phyloP scores from a whole-genome alignment of 2,888 invertebrate genomes.

The Phyllotreta cruciferae region DNA sequence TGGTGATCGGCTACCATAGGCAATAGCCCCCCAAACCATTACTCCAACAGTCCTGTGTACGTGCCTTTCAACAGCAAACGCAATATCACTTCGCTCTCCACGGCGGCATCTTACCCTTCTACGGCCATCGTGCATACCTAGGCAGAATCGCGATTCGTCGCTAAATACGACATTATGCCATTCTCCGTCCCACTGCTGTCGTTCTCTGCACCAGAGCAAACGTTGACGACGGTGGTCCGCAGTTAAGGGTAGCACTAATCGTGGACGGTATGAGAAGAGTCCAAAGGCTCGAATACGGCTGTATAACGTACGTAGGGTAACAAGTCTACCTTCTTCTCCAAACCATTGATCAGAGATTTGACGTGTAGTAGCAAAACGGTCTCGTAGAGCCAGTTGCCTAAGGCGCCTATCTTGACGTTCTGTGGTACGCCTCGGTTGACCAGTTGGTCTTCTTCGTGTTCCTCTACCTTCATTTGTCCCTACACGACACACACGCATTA shows the following conservation, averaged over 20 bases:
- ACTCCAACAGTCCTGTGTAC: constrained; percentile 3
- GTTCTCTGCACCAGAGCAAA: constrained; percentile 1
- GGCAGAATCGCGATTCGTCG: background rate
- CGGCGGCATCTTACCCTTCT: background rate
- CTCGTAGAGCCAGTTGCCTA: background rate
- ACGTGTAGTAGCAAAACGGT: constrained; percentile 17
- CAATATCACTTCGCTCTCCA: no score
- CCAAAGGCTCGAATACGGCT: constrained; percentile 2
- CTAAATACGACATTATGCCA: constrained; percentile 1
- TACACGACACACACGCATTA: constrained; percentile 18
- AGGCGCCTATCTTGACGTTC: constrained; percentile 19
- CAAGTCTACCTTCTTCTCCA: background rate
- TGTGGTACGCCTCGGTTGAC: constrained; percentile 13
- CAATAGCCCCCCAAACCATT: constrained; percentile 10
- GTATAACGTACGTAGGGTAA: background rate
- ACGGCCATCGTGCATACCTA: background rate
- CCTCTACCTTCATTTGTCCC: constrained; percentile 12
- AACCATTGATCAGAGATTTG: constrained; percentile 5
- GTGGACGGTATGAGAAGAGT: background rate
- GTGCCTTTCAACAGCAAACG: background rate
- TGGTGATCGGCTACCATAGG: background rate
- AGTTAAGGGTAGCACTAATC: background rate
- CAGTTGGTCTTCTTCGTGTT: constrained; percentile 21
- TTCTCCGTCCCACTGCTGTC: background rate
- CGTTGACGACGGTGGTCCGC: background rate